Conservation (phyloP, 2,113 vertebrate genomes). For the Turdus rufiventris region DNA sequence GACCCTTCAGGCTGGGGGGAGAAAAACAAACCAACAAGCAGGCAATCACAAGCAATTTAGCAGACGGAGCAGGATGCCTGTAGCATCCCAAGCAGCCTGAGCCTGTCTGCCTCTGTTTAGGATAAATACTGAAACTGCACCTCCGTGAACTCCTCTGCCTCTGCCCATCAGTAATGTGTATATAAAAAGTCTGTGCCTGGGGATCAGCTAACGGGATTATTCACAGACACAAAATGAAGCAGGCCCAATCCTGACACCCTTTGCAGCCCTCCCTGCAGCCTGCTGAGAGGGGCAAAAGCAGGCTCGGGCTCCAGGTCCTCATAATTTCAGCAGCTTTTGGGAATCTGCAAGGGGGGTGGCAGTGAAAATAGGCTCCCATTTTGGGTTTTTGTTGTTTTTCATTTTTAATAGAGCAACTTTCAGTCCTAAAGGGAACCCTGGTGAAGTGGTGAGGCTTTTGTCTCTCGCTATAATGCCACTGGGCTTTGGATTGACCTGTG, state of each 20-base stretch:
- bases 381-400: background rate
- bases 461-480: constrained; percentile 57
- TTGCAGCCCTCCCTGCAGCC: background rate
- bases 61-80: constrained; percentile 40
- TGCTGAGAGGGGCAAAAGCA: background rate
- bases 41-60: constrained; percentile 48
- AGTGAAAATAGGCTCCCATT: background rate
- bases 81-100: constrained; percentile 63
- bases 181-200: constrained; percentile 48
- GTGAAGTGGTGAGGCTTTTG: constrained; percentile 63
- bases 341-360: background rate
- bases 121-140: constrained; percentile 50
- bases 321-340: background rate
- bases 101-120: constrained; percentile 50
- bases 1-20: background rate
- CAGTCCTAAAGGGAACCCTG: constrained; percentile 3
- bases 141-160: constrained; percentile 48
- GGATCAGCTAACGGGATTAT: constrained; percentile 66
- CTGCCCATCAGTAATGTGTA: constrained; percentile 41
- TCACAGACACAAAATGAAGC: constrained; percentile 53
- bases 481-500: constrained; percentile 65
- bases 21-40: constrained; percentile 35
- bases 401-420: constrained; percentile 40
- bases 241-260: background rate
- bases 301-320: background rate